Base-by-base conservation (phyloP, 2,888 invertebrate species). In the Mesorhabditis sp. region DNA sequence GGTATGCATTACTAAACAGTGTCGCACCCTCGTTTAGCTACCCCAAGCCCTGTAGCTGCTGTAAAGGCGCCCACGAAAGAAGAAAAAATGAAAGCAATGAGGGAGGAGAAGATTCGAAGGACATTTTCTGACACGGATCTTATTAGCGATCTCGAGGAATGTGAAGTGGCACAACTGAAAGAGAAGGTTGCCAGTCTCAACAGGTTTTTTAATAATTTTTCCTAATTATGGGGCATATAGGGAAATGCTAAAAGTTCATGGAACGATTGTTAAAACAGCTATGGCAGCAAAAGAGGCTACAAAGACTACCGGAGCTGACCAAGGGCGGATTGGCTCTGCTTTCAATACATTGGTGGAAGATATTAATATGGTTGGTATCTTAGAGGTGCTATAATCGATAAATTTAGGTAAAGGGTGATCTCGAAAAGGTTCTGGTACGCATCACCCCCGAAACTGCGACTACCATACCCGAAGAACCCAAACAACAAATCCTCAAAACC, bases 121-220 rank as follows among this genome's bases (percentile, higher is more conserved):
- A 66, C 75, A 4, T 68, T 73, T 71, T 75, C 75, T 43, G 75
- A 75, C 61, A 70, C 72, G 62, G 74, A 74, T 62, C 70, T 74
- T 42, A 10, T 13, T 50, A 50, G 58, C n/a, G 58, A 50, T 50
- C 7, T 50, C n/a, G 58, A 50, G n/a, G 58, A 10, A 50, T 10
- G n/a, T 13, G 58, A 50, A 2, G n/a, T n/a, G 58, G n/a, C 58
- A 50, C 7, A 50, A n/a, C n/a, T 50, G 2, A 50, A 50, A n/a
- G n/a, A n/a, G 7, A n/a, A 50, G n/a, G 58, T 50, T 10, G 58
- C 58, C n/a, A 50, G 58, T 13, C 58, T 50, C 10, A 50, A 50
- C n/a, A 50, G 58, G 58, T 50, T 28, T 28, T 28, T 28, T 28
- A 28, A 28, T 28, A 1, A 28, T 28, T 28, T 28, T 28, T 28